These are phyloP conservation scores for Nomada flava DNA, from an alignment of 2,888 invertebrate genomes.

Conservation along the genomic window DNA sequence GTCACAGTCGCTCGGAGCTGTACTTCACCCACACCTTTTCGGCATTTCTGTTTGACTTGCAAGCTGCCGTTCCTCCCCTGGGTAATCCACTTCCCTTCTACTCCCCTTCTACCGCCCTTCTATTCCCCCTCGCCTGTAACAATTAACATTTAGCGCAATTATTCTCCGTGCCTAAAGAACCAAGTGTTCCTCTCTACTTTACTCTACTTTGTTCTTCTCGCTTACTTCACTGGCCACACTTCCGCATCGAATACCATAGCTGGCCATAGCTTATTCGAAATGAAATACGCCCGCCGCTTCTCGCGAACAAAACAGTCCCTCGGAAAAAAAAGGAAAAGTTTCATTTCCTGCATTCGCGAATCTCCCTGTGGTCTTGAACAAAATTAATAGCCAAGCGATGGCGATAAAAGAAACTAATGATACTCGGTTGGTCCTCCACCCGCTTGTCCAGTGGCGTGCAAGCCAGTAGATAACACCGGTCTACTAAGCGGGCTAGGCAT, in stretches of 20 bases:
- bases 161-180: no score
- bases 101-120: no score
- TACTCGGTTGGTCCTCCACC: slow-evolving; percentile 34
- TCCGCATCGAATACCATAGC: no score
- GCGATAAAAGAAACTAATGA: slow-evolving; percentile 51
- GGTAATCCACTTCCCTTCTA: neutral
- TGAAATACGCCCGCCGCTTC: no score
- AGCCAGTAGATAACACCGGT: slow-evolving; percentile 28
- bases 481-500: slow-evolving; percentile 31
- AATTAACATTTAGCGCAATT: no score
- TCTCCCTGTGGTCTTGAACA: slow-evolving; percentile 9
- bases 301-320: no score
- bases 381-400: slow-evolving; percentile 36
- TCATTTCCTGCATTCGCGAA: neutral
- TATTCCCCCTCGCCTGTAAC: no score
- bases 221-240: no score
- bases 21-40: slow-evolving; percentile 1
- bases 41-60: slow-evolving; percentile 5
- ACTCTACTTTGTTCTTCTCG: no score
- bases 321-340: no score
- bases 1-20: slow-evolving; percentile 18
- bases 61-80: neutral
- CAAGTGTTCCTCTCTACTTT: no score
- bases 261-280: no score
- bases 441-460: slow-evolving; percentile 45